Base-by-base conservation (phyloP, 1,140 invertebrate genomes). In the Antheraea pernyi region DNA sequence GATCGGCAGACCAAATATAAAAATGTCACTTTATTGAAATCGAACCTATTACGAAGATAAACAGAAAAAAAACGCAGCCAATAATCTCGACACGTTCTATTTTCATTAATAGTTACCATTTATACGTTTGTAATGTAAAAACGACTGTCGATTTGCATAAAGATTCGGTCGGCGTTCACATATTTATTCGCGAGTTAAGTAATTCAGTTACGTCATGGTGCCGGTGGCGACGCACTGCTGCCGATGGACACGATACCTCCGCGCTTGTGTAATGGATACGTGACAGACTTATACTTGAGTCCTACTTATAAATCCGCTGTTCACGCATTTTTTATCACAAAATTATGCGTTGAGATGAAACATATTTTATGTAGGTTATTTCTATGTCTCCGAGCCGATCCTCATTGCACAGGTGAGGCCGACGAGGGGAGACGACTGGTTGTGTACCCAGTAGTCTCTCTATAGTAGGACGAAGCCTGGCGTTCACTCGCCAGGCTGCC, bases 81-180 rank as follows among this genome's bases (percentile, higher is more conserved):
- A 53, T 53, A 53, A 53, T 53, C 6, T 53, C 13, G 13, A 53
- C 46, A 53, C 11, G 16, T 53, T 16, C 46, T 5, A 53, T 53
- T 53, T 53, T 53, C 10, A 53, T 53, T 53, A 16, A 53, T 53
- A 53, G 16, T 53, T 53, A 53, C 46, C 46, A 53, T 53, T 53
- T 53, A 53, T 53, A 53, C 46, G 46, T 16, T 53, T 53, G 46
- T 16, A 53, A 53, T 53, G 46, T 13, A 53, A 42, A 53, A 53
- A 53, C 13, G 16, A 10, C 46, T 53, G 46, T n/a, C 16, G 46
- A 53, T 53, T 53, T 16, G 46, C 46, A 53, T 53, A 53, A 53
- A 53, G 46, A 16, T 53, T 16, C 13, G 10, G 46, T 53, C 46
- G 46, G 6, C 46, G 46, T 53, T 13, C 16, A 53, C 46, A 53